A percentile compares a stretch with the other conserved stretches of the same genome.
Conservation (phyloP, 2,888 invertebrate genomes). For the Linhomoeus sp. region DNA sequence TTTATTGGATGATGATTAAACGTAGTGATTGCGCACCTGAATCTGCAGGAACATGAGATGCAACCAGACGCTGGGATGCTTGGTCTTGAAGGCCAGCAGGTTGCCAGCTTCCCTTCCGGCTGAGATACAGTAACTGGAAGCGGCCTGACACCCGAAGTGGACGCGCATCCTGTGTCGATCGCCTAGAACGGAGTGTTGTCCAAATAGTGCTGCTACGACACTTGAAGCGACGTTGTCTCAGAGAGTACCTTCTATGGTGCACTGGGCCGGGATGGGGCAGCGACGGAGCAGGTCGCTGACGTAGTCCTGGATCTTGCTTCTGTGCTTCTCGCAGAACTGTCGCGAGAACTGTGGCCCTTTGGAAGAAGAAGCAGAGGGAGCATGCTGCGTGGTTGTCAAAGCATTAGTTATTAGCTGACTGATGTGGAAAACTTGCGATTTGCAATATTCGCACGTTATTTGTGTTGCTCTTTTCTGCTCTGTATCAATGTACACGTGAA, state of each 20-base stretch:
- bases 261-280: conserved; percentile 73
- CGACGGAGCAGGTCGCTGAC: conserved; percentile 65
- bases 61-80: conserved; percentile 71
- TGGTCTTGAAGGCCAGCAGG: conserved; percentile 37
- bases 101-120: conserved; percentile 56
- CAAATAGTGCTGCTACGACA: not conserved
- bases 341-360: conserved; percentile 44
- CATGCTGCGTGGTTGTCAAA: too few relatives aligned
- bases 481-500: too few relatives aligned
- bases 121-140: not conserved
- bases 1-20: too few relatives aligned
- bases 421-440: too few relatives aligned
- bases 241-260: conserved; percentile 85
- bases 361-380: too few relatives aligned
- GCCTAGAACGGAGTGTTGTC: not conserved
- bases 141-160: conserved; percentile 40
- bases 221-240: too few relatives aligned
- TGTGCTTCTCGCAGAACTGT: conserved; percentile 84
- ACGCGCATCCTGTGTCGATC: conserved; percentile 56
- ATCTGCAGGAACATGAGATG: conserved; percentile 86
- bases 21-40: conserved; percentile 43
- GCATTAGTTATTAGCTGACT: too few relatives aligned
- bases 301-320: conserved; percentile 69
- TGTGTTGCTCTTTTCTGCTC: too few relatives aligned
- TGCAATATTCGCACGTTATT: too few relatives aligned